Evolutionary conservation across 2,888 invertebrate species (phyloP).

Genomic region (Brassicogethes aeneus): DNA sequence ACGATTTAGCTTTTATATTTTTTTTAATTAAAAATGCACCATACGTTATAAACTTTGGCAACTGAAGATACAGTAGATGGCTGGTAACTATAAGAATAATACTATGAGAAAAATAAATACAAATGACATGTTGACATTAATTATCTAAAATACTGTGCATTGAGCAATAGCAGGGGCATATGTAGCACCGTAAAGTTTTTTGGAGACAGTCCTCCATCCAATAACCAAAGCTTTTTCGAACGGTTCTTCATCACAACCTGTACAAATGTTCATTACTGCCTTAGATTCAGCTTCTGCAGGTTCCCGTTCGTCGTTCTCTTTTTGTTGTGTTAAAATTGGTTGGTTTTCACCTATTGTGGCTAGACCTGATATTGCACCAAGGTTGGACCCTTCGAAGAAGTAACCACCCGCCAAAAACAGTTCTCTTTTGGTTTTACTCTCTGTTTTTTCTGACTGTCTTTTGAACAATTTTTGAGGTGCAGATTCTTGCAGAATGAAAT

Average conservation of each 20-base stretch:
- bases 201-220: conserved; percentile 66
- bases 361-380: conserved; percentile 51
- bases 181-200: conserved; percentile 64
- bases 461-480: conserved; percentile 46
- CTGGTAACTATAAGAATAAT: no score
- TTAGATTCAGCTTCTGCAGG: conserved; percentile 77
- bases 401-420: conserved; percentile 59
- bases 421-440: conserved; percentile 53
- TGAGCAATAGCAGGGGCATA: conserved; percentile 57
- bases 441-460: conserved; percentile 23
- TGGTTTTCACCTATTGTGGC: conserved; percentile 61
- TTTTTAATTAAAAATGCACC: no score
- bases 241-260: conserved; percentile 66
- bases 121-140: no score
- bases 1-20: no score
- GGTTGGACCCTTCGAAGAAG: conserved; percentile 45
- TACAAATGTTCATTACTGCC: conserved; percentile 70
- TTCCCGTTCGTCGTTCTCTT: conserved; percentile 62
- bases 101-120: no score
- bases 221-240: conserved; percentile 72
- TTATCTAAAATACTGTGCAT: conserved; percentile 39
- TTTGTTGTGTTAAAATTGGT: conserved; percentile 51
- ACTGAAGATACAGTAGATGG: no score
- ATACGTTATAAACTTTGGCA: no score
- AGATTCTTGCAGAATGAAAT: conserved; percentile 56